A percentile compares a stretch with the other conserved stretches of the same genome.
Evolutionary conservation across 2,797 vertebrate genomes (phyloP).

Genomic region (Lagocephalus sceleratus): DNA sequence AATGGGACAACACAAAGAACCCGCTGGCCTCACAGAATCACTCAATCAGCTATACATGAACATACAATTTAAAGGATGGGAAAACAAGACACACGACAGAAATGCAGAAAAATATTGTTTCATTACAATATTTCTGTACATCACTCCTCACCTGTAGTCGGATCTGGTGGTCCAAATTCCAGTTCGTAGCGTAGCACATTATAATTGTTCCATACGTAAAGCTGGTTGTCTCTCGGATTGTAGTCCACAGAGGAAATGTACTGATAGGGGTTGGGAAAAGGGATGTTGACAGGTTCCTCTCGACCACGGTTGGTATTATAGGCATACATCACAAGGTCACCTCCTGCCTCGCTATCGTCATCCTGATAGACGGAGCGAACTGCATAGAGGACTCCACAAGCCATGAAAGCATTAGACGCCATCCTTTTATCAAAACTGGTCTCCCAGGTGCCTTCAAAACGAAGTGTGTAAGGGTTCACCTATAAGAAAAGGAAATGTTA

Average conservation of each 20-base stretch:
- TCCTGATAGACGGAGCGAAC: constrained; percentile 91
- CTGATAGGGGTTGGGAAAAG: constrained; percentile 94
- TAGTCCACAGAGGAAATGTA: constrained; percentile 93
- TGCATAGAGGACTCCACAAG: constrained; percentile 91
- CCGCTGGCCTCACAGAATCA: too few species aligned
- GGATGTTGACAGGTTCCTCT: constrained; percentile 80
- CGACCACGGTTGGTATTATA: constrained; percentile 88
- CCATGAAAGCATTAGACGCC: constrained; percentile 96
- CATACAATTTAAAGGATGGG: too few species aligned
- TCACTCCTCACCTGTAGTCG: constrained; percentile 77
- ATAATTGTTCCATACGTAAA: constrained; percentile 97
- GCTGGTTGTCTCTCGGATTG: constrained; percentile 94
- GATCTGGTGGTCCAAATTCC: constrained; percentile 86
- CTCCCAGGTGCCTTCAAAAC: constrained; percentile 94
- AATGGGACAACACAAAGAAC: too few species aligned
- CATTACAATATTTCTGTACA: neutral
- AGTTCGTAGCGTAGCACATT: constrained; percentile 88
- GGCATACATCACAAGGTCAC: constrained; percentile 87
- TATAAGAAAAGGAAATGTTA: constrained; percentile 24
- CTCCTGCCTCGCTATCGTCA: constrained; percentile 88
- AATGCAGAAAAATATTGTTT: too few species aligned
- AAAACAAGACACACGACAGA: too few species aligned
- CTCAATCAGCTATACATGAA: too few species aligned
- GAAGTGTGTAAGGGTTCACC: constrained; percentile 93
- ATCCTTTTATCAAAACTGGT: constrained; percentile 91